A percentile compares a stretch with the other conserved stretches of the same genome.
phyloP scores from a whole-genome alignment of 2,113 vertebrate species.

The Centrocercus urophasianus region DNA sequence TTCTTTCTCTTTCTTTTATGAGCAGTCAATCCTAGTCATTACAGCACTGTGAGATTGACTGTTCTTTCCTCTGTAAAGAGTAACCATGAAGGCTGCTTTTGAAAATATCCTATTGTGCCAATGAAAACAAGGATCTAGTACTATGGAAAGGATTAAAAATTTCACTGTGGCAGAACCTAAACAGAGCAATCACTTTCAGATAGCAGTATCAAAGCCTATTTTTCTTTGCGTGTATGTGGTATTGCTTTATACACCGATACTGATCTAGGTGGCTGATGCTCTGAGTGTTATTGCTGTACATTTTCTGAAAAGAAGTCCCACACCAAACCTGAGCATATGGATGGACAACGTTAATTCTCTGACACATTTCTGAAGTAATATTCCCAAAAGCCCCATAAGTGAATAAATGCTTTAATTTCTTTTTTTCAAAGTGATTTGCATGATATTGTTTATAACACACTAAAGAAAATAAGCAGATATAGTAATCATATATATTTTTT shows the following conservation, averaged over 20 bases:
- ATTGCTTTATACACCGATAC: background rate
- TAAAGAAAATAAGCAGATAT: background rate
- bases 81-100: background rate
- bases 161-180: background rate
- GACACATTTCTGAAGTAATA: background rate
- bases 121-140: background rate
- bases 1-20: fast-evolving
- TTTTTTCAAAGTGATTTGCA: background rate
- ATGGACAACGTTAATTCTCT: background rate
- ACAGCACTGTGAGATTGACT: background rate
- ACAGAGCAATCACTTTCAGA: background rate
- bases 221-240: background rate
- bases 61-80: background rate
- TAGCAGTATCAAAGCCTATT: background rate
- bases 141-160: background rate
- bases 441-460: background rate
- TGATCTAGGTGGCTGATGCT: background rate
- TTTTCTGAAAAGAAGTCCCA: background rate
- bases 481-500: background rate
- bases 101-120: fast-evolving
- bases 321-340: background rate
- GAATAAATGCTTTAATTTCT: background rate
- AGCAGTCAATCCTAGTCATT: background rate
- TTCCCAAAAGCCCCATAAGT: background rate
- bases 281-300: background rate